Conservation (phyloP, 35 echinoderm and acorn worm species). For the Anneissia japonica region DNA sequence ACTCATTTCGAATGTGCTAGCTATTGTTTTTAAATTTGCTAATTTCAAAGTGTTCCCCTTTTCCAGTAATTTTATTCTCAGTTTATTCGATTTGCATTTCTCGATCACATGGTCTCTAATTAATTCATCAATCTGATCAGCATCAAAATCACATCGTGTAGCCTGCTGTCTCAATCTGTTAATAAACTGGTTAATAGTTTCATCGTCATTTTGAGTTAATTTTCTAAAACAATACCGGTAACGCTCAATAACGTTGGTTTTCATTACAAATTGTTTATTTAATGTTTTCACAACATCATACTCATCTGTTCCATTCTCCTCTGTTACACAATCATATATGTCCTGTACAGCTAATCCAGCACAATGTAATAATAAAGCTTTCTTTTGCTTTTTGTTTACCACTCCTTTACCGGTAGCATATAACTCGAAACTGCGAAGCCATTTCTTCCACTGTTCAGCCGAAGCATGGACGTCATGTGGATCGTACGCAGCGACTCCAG, state of each 20-base stretch:
- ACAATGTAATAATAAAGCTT: conserved; percentile 44
- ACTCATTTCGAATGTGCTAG: background rate
- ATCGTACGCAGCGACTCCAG: conserved; percentile 1
- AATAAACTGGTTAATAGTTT: conserved; percentile 48
- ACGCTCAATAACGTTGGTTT: conserved; percentile 49
- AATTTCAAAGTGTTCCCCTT: background rate
- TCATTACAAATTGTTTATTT: conserved; percentile 42
- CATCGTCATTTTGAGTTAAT: conserved; percentile 35
- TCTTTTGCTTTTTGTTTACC: conserved; percentile 1
- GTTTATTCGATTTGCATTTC: background rate
- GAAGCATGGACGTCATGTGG: background rate
- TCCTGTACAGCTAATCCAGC: conserved; percentile 60
- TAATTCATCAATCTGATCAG: background rate
- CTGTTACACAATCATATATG: conserved; percentile 44
- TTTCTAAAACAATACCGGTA: conserved; percentile 46
- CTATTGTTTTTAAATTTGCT: background rate
- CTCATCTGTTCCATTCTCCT: background rate
- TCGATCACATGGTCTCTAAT: background rate
- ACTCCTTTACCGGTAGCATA: conserved; percentile 22
- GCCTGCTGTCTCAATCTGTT: conserved; percentile 22
- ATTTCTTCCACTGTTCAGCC: conserved; percentile 39
- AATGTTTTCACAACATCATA: conserved; percentile 30
- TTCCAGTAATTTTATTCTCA: background rate
- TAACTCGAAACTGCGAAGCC: conserved; percentile 31
- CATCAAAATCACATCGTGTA: conserved; percentile 8